Evolutionary conservation across 2,797 vertebrate genomes (phyloP), one percentile per base, ranked within the genome.

Genomic region (Chaetophractus vellerosus): DNA sequence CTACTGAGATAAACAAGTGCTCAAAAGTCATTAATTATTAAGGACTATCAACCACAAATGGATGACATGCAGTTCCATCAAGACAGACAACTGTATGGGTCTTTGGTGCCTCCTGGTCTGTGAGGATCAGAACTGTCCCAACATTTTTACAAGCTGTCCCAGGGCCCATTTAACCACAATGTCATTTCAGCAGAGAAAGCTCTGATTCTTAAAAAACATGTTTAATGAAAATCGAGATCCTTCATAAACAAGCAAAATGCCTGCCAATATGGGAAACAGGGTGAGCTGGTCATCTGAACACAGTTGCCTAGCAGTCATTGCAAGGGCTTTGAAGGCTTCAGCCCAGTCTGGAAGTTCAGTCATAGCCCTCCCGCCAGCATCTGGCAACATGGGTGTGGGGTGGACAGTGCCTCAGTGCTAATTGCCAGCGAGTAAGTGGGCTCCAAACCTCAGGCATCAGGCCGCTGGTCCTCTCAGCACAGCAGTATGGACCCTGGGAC

Each of bases 181-280:
- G 36, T 19, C 14, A 26, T 71, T 31, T 78, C 50, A 87, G 23
- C 76, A 94, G 21, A 94, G 38, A 50, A 45, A 24, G 45, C 59
- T 88, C 45, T 71, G 69, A 63, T 24, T 82, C 71, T 95, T 90
- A 48, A 83, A 93, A 92, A 92, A 38, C 36, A 50, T 5, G 7
- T 90, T 96, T 96, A 96, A 88, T 94, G 63, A 61, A 90, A 85
- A 76, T 64, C n/a, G 52, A 72, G 69, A 38, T 31, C 45, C 31
- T 82, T 87, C 26, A 3, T 12, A 38, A 89, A 81, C 72, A 41
- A 81, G 57, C 81, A n/a, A 86, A 61, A 78, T 28, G 21, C 26
- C 81, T 23, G 18, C 28, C n/a, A 0, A 6, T 1, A 38, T 38
- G 19, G 78, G 82, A 36, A 74, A 57, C 6, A 33, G 52, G 38